Percentiles rank a stretch among this genome's conserved stretches.
Evolutionary conservation across 2,113 vertebrate genomes (phyloP).

Genomic region (human (Homo sapiens)): DNA sequence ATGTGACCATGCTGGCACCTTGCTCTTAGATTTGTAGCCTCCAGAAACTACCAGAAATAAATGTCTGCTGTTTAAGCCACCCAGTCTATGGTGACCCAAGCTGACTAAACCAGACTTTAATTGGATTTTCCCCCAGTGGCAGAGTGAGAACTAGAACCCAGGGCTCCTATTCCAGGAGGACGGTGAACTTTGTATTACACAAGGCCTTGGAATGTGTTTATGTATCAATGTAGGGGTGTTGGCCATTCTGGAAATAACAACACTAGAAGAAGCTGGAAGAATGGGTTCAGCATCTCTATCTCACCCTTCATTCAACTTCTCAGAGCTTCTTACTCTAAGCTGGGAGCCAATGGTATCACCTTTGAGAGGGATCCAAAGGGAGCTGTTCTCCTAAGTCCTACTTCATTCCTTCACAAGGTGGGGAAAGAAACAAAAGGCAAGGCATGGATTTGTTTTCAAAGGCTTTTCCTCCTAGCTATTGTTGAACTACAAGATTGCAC

Average conservation of each 20-base stretch:
- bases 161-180: background rate
- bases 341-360: background rate
- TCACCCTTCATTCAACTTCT: background rate
- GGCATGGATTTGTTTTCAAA: background rate
- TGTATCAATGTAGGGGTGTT: background rate
- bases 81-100: background rate
- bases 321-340: background rate
- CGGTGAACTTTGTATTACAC: background rate
- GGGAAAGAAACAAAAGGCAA: background rate
- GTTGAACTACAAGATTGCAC: background rate
- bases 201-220: background rate
- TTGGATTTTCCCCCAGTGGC: background rate
- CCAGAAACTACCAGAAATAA: background rate
- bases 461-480: background rate
- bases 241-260: background rate
- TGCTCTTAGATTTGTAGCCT: background rate
- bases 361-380: background rate
- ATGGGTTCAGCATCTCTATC: background rate
- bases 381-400: background rate
- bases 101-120: background rate
- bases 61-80: background rate
- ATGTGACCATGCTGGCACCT: no score
- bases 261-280: background rate
- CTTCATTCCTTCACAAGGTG: conserved; percentile 13
- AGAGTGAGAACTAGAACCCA: background rate